phyloP scores from a whole-genome alignment of 2,888 invertebrate genomes.

The Mechanitis mazaeus region DNA sequence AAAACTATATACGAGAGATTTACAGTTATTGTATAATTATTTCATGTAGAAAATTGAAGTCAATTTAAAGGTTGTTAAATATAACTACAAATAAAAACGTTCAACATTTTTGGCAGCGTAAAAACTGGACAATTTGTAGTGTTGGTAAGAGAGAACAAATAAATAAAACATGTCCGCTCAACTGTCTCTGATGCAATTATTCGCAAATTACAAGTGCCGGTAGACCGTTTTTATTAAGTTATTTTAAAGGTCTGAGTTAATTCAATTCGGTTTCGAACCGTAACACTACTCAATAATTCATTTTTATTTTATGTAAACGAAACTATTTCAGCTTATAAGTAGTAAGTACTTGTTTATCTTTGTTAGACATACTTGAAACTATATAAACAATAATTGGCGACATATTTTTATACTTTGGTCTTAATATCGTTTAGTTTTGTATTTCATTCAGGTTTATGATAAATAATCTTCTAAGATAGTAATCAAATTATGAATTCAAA shows the following conservation, averaged over 20 bases:
- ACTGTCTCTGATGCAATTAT: constrained; percentile 22
- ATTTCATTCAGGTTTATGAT: too few relatives aligned
- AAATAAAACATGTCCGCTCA: constrained; percentile 7
- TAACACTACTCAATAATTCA: constrained; percentile 23
- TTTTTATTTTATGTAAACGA: constrained; percentile 16
- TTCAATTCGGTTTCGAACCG: constrained; percentile 16
- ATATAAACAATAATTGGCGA: too few relatives aligned
- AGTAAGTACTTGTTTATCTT: too few relatives aligned
- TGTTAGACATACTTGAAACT: too few relatives aligned
- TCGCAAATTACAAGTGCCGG: constrained; percentile 22
- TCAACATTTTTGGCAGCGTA: constrained; percentile 1
- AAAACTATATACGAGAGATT: neutral
- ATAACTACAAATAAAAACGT: neutral
- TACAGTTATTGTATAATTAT: neutral
- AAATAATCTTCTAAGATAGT: too few relatives aligned
- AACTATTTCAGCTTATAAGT: neutral
- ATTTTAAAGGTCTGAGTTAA: constrained; percentile 23
- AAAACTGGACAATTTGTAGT: constrained; percentile 9
- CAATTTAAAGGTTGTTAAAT: neutral
- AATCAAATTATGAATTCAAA: too few relatives aligned
- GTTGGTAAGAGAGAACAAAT: constrained; percentile 5
- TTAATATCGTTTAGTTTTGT: too few relatives aligned
- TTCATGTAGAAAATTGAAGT: neutral
- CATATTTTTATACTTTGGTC: too few relatives aligned
- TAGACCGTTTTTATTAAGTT: constrained; percentile 23